Evolutionary conservation across 2,888 invertebrate species (phyloP).

Genomic region (Poecilus cupreus): DNA sequence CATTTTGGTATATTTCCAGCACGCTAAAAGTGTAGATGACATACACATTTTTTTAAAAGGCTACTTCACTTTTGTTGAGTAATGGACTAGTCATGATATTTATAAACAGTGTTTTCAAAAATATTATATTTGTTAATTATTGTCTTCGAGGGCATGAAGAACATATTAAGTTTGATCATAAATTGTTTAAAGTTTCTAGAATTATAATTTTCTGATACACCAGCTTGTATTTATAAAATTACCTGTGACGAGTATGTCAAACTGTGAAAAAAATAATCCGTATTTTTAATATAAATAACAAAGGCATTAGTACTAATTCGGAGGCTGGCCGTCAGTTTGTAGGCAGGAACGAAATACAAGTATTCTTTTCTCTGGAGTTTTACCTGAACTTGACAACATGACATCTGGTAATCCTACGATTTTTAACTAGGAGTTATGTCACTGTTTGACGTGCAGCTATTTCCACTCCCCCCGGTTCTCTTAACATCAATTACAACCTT

Average conservation of each 20-base stretch:
- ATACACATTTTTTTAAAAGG: too few relatives aligned
- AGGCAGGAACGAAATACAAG: constrained; percentile 11
- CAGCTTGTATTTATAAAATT: neutral
- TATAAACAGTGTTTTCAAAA: too few relatives aligned
- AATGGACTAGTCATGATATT: too few relatives aligned
- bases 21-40: too few relatives aligned
- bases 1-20: too few relatives aligned
- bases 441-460: constrained; percentile 1
- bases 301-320: constrained; percentile 37
- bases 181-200: neutral
- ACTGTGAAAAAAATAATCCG: constrained; percentile 8
- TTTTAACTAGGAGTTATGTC: constrained; percentile 36
- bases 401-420: constrained; percentile 39
- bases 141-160: too few relatives aligned
- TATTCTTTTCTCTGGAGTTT: constrained; percentile 8
- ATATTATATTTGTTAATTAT: too few relatives aligned
- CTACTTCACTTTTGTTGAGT: too few relatives aligned
- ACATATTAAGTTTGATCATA: too few relatives aligned
- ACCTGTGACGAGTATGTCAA: neutral
- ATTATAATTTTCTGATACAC: too few relatives aligned
- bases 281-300: constrained; percentile 34
- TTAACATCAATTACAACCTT: neutral
- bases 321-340: constrained; percentile 23
- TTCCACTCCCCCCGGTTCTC: neutral
- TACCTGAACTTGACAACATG: constrained; percentile 8